Evolutionary conservation across 1,140 invertebrate genomes (phyloP).

Genomic region (Metopolophium dirhodum): DNA sequence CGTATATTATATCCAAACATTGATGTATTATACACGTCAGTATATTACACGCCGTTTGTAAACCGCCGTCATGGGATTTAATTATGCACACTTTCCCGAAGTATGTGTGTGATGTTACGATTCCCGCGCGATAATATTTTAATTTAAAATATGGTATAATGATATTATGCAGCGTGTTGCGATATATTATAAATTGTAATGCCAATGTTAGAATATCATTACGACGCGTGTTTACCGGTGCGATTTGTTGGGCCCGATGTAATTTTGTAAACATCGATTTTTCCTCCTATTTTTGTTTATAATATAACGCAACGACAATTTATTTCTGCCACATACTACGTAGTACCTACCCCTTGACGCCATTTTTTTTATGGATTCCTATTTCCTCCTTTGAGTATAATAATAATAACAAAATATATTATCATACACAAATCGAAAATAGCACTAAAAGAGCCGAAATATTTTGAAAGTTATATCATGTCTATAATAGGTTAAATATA

Average conservation of each 20-base stretch:
- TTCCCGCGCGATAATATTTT: neutral
- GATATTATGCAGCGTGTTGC: neutral
- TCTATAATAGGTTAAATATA: neutral
- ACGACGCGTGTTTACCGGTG: neutral
- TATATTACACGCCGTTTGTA: neutral
- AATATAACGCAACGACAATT: neutral
- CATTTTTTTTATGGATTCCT: neutral
- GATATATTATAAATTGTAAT: neutral
- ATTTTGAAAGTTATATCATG: neutral
- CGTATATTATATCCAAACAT: neutral
- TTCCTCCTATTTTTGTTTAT: neutral
- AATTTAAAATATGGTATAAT: too few relatives aligned
- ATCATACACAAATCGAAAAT: neutral
- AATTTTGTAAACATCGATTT: neutral
- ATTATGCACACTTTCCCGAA: neutral
- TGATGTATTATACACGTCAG: neutral
- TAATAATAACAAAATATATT: neutral
- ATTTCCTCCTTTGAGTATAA: neutral
- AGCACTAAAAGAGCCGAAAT: neutral
- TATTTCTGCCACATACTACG: neutral
- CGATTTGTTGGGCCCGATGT: neutral
- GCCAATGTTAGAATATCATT: neutral
- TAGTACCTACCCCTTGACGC: neutral
- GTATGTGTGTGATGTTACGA: neutral
- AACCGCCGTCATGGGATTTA: neutral